Evolutionary conservation across 2,888 invertebrate genomes (phyloP).

Genomic region (Neoscelio sp.): DNA sequence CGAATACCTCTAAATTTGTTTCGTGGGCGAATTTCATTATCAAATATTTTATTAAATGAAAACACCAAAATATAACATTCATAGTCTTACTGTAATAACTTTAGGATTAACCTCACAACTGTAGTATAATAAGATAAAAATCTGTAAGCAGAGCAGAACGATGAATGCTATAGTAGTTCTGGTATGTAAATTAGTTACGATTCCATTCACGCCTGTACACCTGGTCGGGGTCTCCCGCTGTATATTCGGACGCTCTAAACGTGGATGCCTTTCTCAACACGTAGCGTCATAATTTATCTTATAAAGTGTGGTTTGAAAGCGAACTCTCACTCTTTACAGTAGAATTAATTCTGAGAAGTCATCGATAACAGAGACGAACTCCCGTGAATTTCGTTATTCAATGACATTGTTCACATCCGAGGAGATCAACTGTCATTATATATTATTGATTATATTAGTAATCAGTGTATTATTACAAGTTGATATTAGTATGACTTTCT

Average conservation of each 20-base stretch:
- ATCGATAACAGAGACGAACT: conserved; percentile 27
- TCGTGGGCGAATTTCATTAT: no score
- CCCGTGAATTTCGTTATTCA: conserved; percentile 6
- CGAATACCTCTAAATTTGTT: no score
- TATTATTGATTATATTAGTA: no score
- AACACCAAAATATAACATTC: no score
- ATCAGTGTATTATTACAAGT: no score
- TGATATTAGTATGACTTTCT: no score
- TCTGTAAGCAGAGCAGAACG: conserved; percentile 66
- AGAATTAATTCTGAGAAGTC: conserved; percentile 22
- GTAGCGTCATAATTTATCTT: conserved; percentile 62
- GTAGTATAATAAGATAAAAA: conserved; percentile 63
- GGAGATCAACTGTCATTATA: no score
- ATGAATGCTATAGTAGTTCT: conserved; percentile 71
- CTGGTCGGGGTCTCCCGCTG: conserved; percentile 77
- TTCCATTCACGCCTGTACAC: conserved; percentile 77
- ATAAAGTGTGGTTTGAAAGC: conserved; percentile 59
- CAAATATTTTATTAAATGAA: no score
- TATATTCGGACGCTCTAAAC: conserved; percentile 67
- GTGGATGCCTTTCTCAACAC: conserved; percentile 68
- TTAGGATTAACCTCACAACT: conserved; percentile 20
- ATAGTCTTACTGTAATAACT: no score
- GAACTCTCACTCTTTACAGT: conserved; percentile 21
- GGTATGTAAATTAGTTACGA: conserved; percentile 79
- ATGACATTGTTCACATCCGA: no score